phyloP scores from a whole-genome alignment of 2,888 invertebrate species.

The Cantharis rufa region DNA sequence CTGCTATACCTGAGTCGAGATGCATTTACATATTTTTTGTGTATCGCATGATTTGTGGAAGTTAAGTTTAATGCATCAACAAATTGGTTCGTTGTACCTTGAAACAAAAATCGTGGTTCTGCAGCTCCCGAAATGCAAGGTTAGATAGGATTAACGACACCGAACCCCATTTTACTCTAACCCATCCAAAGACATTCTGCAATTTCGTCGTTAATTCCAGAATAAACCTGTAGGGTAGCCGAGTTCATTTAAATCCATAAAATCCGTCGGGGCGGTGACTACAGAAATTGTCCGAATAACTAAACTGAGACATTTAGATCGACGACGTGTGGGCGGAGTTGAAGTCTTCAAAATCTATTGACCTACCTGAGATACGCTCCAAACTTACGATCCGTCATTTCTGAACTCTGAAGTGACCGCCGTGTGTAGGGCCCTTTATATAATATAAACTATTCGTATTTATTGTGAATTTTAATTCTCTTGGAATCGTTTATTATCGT shows the following conservation, averaged over 20 bases:
- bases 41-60: background rate
- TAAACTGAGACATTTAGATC: no score
- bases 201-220: background rate
- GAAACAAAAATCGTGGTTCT: background rate
- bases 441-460: no score
- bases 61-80: background rate
- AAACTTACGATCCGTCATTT: no score
- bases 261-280: no score
- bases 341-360: no score
- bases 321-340: no score
- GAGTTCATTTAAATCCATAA: background rate
- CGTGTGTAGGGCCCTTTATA: no score
- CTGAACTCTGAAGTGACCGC: no score
- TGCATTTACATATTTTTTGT: slow-evolving; percentile 3
- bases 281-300: background rate
- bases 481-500: background rate
- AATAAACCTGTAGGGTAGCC: background rate
- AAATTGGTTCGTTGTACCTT: background rate
- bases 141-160: background rate
- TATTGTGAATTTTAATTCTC: background rate
- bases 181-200: background rate
- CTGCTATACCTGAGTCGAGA: background rate
- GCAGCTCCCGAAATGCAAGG: background rate
- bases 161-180: background rate
- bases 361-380: no score